Percentiles rank a stretch among this genome's conserved stretches.
Conservation (phyloP, 2,888 invertebrate species). For the Rotaria magnacalcarata region DNA sequence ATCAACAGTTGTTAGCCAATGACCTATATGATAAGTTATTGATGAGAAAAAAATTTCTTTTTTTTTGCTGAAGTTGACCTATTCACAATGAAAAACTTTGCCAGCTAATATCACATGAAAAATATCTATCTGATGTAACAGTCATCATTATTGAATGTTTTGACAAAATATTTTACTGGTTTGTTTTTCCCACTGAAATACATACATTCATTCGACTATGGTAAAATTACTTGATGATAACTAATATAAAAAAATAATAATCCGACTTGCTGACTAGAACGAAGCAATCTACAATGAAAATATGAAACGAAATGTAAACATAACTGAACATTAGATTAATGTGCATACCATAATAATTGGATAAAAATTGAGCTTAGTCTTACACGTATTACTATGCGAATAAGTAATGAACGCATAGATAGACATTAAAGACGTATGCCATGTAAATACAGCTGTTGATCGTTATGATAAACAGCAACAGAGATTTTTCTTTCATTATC, state of each 20-base stretch:
- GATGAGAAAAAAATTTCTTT: background rate
- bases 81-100: background rate
- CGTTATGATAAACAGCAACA: conserved; percentile 36
- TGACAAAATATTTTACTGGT: background rate
- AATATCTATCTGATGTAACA: too few species aligned
- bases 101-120: background rate
- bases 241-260: too few species aligned
- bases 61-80: background rate
- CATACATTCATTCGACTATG: too few species aligned
- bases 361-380: background rate
- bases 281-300: too few species aligned
- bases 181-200: background rate
- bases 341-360: conserved; percentile 15
- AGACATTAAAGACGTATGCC: background rate
- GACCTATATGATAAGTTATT: conserved; percentile 10
- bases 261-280: too few species aligned
- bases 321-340: background rate
- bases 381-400: background rate
- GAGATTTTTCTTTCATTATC: conserved; percentile 26
- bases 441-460: conserved; percentile 37
- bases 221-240: too few species aligned
- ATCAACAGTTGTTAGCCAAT: conserved; percentile 29
- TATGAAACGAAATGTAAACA: background rate
- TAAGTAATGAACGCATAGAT: background rate
- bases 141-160: background rate